These are phyloP conservation scores for Coregonus clupeaformis DNA, from an alignment of 2,113 vertebrate species.

Conservation along the genomic window DNA sequence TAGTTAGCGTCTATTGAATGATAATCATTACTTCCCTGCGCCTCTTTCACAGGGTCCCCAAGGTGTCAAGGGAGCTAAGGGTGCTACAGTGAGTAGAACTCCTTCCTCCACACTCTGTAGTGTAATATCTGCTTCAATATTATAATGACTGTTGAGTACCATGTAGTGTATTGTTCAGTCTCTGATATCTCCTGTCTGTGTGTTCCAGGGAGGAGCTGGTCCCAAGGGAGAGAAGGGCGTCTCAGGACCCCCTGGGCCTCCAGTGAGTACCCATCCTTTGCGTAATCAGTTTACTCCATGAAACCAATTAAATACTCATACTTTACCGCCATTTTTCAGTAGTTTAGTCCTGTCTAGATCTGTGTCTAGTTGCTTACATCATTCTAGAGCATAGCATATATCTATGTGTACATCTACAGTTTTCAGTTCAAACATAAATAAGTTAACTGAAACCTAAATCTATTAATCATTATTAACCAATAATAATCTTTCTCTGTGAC, in stretches of 20 bases:
- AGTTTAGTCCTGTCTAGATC: too few species aligned
- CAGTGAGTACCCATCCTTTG: constrained; percentile 77
- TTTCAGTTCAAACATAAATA: too few species aligned
- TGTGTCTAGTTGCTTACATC: too few species aligned
- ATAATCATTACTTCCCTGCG: constrained; percentile 8
- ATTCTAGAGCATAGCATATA: too few species aligned
- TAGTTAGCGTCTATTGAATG: background rate
- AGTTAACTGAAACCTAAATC: too few species aligned
- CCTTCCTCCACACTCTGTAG: background rate
- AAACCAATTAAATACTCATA: background rate
- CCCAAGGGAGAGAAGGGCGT: constrained; percentile 91
- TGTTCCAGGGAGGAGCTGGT: constrained; percentile 91
- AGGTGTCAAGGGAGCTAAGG: constrained; percentile 97
- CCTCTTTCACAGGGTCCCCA: constrained; percentile 81
- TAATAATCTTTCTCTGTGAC: too few species aligned
- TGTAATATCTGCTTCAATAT: background rate
- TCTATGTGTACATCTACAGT: too few species aligned
- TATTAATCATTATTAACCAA: too few species aligned
- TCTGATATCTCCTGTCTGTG: background rate
- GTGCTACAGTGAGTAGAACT: constrained; percentile 85
- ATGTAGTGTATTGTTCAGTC: background rate
- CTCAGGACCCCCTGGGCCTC: constrained; percentile 86
- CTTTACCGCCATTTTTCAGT: background rate
- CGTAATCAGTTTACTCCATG: background rate
- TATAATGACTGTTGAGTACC: background rate